Conservation (phyloP, 2,888 invertebrate genomes). For the Uropetala carovei region DNA sequence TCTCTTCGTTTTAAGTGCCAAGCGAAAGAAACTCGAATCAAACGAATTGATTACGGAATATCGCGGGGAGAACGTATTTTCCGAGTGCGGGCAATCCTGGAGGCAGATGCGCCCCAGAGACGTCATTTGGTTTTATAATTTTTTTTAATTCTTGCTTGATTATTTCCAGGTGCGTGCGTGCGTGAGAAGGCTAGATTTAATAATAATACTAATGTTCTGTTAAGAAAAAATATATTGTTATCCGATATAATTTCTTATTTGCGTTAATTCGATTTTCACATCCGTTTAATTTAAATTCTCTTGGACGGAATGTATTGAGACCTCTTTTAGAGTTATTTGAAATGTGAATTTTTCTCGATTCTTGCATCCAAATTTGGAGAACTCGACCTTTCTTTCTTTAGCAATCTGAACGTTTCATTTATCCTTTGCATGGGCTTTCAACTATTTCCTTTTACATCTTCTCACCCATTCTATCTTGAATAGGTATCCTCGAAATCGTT, state of each 20-base stretch:
- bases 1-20: slow-evolving; percentile 50
- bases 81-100: background rate
- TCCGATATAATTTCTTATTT: too few species aligned
- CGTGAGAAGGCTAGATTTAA: too few species aligned
- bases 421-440: background rate
- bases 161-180: too few species aligned
- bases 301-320: too few species aligned
- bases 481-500: background rate
- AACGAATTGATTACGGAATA: slow-evolving; percentile 54
- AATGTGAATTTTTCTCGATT: background rate
- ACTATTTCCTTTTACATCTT: background rate
- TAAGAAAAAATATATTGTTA: too few species aligned
- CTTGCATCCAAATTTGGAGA: background rate
- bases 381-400: background rate
- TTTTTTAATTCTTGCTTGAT: too few species aligned
- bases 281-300: too few species aligned
- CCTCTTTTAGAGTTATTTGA: too few species aligned
- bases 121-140: background rate
- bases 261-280: too few species aligned
- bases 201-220: too few species aligned
- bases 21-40: slow-evolving; percentile 57
- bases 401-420: background rate
- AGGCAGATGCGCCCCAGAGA: background rate
- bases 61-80: background rate
- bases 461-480: background rate